Evolutionary conservation across 2,888 invertebrate genomes (phyloP), one percentile per base, ranked within the genome.

Genomic region (Drosophila mulleri): DNA sequence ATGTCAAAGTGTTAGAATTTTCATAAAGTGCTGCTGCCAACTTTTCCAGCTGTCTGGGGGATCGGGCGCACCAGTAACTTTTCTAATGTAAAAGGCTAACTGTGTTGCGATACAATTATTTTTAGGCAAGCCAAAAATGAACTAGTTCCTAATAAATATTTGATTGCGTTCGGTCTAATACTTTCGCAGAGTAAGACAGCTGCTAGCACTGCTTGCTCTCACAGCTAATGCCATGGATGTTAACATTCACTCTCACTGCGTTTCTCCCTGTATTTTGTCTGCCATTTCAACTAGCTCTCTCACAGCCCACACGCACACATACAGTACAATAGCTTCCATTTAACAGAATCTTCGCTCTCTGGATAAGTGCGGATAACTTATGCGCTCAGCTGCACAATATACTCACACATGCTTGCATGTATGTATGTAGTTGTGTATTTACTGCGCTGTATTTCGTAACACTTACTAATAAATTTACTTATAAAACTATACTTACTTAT

Each of bases 1-100:
- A 75, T 53, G 66, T 76, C 72, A 72, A 72, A 72, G 67, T 66
- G 59, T 44, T 65, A 44, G 35, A 56, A 70, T 48, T 58, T 58
- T 57, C 63, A 68, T 64, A 60, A 64, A 61, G 59, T 68, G 42
- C 52, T 58, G 18, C 35, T 54, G 58, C 29, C 59, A 60, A 57
- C 50, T 52, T 61, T 45, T n/a, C 20, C 29, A 47, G 52, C 53
- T 48, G 44, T 61, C 54, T 69, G 23, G 35, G 44, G 44, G 16
- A 61, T 23, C 47, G 35, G 5, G 18, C 26, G 20, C 3, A 18
- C 26, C n/a, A 16, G 45, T 23, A 52, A 47, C 26, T 12, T 12
- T 57, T 42, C 29, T 37, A 50, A 39, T 52, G 44, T 23, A 29
- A 41, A 18, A 20, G 16, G 9, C 12, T n/a, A 18, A 45, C 52